A percentile compares a stretch with the other conserved stretches of the same genome.
These are phyloP conservation scores for Sebastes oblongus DNA, from an alignment of 2,797 vertebrate genomes.

Conservation along the genomic window DNA sequence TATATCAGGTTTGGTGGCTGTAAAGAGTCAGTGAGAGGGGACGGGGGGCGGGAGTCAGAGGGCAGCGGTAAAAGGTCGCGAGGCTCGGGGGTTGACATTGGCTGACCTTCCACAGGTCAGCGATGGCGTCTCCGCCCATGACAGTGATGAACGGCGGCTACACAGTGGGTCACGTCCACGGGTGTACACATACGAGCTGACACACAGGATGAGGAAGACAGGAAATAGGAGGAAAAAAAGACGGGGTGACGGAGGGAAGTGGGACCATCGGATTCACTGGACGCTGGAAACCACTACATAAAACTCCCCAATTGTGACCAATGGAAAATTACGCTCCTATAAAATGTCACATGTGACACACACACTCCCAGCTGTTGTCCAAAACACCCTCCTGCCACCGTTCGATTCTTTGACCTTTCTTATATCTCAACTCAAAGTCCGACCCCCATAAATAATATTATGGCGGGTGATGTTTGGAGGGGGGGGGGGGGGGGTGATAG, in stretches of 20 bases:
- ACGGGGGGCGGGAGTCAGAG: conserved; percentile 39
- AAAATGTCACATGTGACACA: conserved; percentile 60
- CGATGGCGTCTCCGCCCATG: conserved; percentile 69
- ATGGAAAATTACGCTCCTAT: conserved; percentile 51
- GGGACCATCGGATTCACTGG: conserved; percentile 23
- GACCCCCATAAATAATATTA: conserved; percentile 83
- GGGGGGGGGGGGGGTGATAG: conserved; percentile 23
- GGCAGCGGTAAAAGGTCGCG: conserved; percentile 70
- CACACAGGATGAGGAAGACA: not conserved
- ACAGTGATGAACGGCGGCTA: conserved; percentile 79
- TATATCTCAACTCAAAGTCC: conserved; percentile 78
- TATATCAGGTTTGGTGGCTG: conserved; percentile 30
- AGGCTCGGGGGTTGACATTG: conserved; percentile 77
- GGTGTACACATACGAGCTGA: conserved; percentile 9
- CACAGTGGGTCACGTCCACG: conserved; percentile 51
- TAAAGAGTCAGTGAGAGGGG: conserved; percentile 33
- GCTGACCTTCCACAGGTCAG: conserved; percentile 75
- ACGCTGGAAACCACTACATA: conserved; percentile 48
- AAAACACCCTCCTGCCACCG: conserved; percentile 15
- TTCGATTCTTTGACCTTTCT: conserved; percentile 82
- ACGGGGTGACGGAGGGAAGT: not conserved
- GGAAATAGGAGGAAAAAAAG: not conserved
- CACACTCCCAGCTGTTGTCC: not conserved
- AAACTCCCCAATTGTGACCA: conserved; percentile 42
- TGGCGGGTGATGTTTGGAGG: conserved; percentile 41